Conservation (phyloP, 2,888 invertebrate species). For the Ectemnius continuus region DNA sequence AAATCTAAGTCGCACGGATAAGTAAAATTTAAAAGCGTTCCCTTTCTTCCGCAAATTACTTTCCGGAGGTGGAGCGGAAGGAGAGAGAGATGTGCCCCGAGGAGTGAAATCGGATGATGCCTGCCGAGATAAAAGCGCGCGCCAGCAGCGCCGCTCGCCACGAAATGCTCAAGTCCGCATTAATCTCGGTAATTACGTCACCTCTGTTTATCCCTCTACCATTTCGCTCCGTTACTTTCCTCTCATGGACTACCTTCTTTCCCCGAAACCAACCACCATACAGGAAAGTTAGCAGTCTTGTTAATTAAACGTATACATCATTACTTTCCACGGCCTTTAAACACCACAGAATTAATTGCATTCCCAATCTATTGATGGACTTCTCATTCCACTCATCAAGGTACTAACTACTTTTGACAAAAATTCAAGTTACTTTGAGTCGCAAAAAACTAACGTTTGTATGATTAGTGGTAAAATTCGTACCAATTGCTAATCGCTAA, state of each 20-base stretch:
- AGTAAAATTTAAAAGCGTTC: conserved; percentile 73
- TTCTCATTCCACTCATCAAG: too few relatives aligned
- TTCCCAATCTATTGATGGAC: too few relatives aligned
- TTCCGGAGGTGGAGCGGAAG: conserved; percentile 59
- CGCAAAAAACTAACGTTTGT: too few relatives aligned
- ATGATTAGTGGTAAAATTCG: too few relatives aligned
- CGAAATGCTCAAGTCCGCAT: conserved; percentile 69
- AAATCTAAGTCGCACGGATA: conserved; percentile 67
- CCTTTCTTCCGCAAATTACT: conserved; percentile 71
- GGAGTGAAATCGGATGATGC: conserved; percentile 63
- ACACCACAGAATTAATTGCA: too few relatives aligned
- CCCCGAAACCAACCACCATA: not conserved
- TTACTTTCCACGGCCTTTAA: too few relatives aligned
- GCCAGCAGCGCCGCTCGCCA: conserved; percentile 56
- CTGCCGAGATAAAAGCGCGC: conserved; percentile 62
- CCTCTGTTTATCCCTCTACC: conserved; percentile 66
- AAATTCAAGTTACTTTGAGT: too few relatives aligned
- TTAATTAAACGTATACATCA: too few relatives aligned
- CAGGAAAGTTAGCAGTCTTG: too few relatives aligned
- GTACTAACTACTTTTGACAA: too few relatives aligned
- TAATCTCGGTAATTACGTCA: conserved; percentile 75
- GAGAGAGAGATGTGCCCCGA: conserved; percentile 40
- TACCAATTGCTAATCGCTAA: too few relatives aligned
- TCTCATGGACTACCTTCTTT: conserved; percentile 9
- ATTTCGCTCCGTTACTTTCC: not conserved